phyloP scores from a whole-genome alignment of 2,113 vertebrate genomes.

The Dicaeum eximium region DNA sequence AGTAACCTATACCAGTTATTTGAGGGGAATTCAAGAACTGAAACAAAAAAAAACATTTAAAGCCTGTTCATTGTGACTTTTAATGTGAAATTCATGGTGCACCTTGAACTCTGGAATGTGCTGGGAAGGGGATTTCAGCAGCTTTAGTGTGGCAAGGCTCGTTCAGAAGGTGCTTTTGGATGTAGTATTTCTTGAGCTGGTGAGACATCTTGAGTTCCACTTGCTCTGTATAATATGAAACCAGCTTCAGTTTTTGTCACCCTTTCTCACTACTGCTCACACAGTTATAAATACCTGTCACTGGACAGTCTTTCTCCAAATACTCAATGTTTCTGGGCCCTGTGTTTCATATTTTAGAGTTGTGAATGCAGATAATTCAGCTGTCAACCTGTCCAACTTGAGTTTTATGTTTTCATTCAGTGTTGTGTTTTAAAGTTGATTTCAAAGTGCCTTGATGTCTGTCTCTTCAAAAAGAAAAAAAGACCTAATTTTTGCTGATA shows the following conservation, averaged over 20 bases:
- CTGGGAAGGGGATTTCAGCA: not conserved
- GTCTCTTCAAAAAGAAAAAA: not conserved
- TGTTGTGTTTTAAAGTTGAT: not conserved
- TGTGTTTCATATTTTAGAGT: not conserved
- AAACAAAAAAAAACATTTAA: not conserved
- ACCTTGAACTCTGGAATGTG: not conserved
- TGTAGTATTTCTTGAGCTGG: not conserved
- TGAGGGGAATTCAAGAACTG: not conserved
- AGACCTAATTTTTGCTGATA: not conserved
- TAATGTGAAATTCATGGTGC: not conserved
- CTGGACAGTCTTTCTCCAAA: not conserved
- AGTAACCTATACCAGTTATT: not conserved
- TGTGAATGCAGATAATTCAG: not conserved
- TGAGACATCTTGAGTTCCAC: not conserved
- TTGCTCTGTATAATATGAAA: not conserved
- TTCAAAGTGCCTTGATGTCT: not conserved
- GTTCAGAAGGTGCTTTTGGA: not conserved
- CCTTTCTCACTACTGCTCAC: not conserved
- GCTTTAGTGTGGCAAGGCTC: rapidly evolving
- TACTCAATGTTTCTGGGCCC: not conserved
- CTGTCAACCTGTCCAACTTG: not conserved
- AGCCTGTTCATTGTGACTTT: not conserved
- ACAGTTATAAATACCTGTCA: not conserved
- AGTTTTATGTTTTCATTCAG: not conserved
- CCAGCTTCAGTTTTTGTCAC: not conserved